phyloP scores from a whole-genome alignment of 2,797 vertebrate species.

The Hoplostethus mediterraneus region DNA sequence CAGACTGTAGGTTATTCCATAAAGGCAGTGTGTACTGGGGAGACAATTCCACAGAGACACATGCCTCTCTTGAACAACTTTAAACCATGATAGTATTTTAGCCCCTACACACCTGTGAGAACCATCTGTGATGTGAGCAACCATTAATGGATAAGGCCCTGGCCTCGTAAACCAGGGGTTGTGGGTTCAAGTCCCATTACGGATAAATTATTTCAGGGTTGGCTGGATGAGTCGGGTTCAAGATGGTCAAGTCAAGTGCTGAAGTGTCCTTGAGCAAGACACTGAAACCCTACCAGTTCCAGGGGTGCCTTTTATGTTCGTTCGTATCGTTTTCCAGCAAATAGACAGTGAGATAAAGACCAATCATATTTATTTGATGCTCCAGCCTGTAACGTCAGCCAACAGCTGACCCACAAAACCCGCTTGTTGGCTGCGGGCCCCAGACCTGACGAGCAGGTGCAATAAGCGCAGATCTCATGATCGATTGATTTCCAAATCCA shows the following conservation, averaged over 20 bases:
- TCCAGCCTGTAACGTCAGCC: constrained; percentile 8
- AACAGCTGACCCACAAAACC: constrained; percentile 46
- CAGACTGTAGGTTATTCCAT: background rate
- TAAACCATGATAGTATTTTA: background rate
- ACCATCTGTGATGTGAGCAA: background rate
- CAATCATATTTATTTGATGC: constrained; percentile 1
- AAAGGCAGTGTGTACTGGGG: background rate
- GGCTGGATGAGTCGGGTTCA: too few species aligned
- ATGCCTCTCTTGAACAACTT: constrained; percentile 5
- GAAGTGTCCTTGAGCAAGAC: background rate
- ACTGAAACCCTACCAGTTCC: too few species aligned
- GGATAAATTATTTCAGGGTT: too few species aligned
- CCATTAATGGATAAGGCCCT: background rate
- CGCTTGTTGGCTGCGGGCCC: constrained; percentile 55
- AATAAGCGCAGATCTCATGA: constrained; percentile 35
- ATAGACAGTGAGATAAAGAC: background rate
- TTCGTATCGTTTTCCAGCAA: background rate
- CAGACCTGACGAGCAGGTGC: constrained; percentile 54
- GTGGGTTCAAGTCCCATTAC: too few species aligned
- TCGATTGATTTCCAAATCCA: constrained; percentile 35
- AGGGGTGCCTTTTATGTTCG: too few species aligned
- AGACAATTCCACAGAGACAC: constrained; percentile 1
- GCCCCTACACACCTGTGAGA: background rate
- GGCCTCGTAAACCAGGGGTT: too few species aligned
- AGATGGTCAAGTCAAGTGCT: too few species aligned